Evolutionary conservation across 2,797 vertebrate genomes (phyloP).

Genomic region (Erithacus rubecula): DNA sequence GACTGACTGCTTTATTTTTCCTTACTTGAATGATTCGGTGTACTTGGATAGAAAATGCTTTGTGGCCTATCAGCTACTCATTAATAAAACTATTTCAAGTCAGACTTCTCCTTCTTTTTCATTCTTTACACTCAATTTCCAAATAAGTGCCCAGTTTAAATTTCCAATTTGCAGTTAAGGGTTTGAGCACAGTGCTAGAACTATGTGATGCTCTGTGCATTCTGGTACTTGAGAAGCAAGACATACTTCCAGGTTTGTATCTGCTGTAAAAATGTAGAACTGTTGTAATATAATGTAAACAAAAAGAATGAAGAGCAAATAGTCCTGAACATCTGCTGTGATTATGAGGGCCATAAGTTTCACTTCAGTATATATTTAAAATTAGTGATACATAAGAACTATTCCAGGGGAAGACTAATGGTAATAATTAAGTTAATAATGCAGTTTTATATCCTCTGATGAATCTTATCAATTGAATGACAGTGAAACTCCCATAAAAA

Average conservation of each 20-base stretch:
- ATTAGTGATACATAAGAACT: not conserved
- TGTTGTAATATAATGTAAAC: not conserved
- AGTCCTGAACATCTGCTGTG: not conserved
- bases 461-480: not conserved
- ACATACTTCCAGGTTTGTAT: not conserved
- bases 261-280: not conserved
- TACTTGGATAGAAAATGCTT: not conserved
- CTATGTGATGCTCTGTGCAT: not conserved
- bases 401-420: not conserved
- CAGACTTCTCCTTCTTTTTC: not conserved
- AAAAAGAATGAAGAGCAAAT: not conserved
- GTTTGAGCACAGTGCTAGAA: not conserved
- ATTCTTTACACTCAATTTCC: not conserved
- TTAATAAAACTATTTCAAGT: not conserved
- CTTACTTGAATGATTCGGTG: not conserved
- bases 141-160: not conserved
- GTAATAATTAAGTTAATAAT: slow-evolving; percentile 6
- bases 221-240: not conserved
- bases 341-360: not conserved
- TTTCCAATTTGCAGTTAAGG: not conserved
- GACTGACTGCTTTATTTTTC: not conserved
- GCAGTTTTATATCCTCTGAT: not conserved
- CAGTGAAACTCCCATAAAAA: not conserved
- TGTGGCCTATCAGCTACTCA: not conserved
- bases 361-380: not conserved